phyloP scores from a whole-genome alignment of 2,113 vertebrate species.

The Pardalotus punctatus region DNA sequence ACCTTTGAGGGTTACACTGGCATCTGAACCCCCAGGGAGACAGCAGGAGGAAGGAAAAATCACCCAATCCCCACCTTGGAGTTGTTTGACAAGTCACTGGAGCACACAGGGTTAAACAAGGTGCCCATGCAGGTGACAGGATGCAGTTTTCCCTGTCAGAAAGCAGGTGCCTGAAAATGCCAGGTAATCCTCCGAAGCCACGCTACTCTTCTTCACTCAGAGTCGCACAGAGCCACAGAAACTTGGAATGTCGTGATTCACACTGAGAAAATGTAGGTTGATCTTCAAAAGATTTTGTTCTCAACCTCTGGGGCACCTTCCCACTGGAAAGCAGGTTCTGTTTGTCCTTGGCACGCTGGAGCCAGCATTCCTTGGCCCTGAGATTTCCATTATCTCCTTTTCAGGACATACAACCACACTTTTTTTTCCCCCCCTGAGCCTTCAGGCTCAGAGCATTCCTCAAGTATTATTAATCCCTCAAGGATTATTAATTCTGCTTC shows the following conservation, averaged over 20 bases:
- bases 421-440: not conserved
- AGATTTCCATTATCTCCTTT: not conserved
- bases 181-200: not conserved
- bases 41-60: not conserved
- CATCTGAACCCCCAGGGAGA: not conserved
- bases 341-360: not conserved
- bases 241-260: not conserved
- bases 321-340: slow-evolving; percentile 2
- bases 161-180: not conserved
- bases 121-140: not conserved
- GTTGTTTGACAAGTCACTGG: not conserved
- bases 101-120: not conserved
- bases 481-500: not conserved
- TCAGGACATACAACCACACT: not conserved
- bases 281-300: not conserved
- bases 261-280: not conserved
- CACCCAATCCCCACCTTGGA: not conserved
- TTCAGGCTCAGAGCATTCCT: not conserved
- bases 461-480: not conserved
- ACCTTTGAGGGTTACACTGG: not conserved
- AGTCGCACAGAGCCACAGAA: not conserved
- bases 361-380: not conserved
- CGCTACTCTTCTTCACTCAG: not conserved
- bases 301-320: not conserved
- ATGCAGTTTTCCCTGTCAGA: not conserved